Evolutionary conservation across 1,140 invertebrate species (phyloP), one percentile per base, ranked within the genome.

Genomic region (Bombus confusus): DNA sequence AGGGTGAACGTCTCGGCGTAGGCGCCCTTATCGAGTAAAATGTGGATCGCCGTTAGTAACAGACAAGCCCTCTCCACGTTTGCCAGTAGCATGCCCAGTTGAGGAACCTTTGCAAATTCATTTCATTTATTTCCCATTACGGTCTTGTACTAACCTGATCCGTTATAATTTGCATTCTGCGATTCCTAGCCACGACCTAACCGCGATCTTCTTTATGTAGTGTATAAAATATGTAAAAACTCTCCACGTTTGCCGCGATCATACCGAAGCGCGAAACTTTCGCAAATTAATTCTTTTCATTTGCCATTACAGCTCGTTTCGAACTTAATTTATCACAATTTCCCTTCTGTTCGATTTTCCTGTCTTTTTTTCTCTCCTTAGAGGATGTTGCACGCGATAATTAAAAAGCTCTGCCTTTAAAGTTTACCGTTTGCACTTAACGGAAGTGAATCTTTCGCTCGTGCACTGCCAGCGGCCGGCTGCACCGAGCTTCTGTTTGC

Each of bases 1-100:
- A 98, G 94, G 39, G 96, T 96, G 91, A 97, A 97, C 2, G 91
- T 94, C n/a, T 92, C 91, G 15, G 91, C 91, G 64, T 92, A 85
- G 73, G 83, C 88, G 73, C 64, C 39, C 59, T 88, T 92, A 68
- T 86, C 80, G 47, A 93, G 79, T 71, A 93, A 83, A 71, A 87
- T 76, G 83, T 92, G 86, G 69, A 94, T 87, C 78, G 90, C 86
- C 85, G 87, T 93, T 91, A 93, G 72, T 68, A 93, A 85, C 82
- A 94, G 89, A 91, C 88, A 93, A 77, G 86, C 87, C 91, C 91
- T 91, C 87, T 89, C 76, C 87, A 90, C 79, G 72, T 90, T 86
- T 89, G 82, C 88, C 88, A 91, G 84, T 93, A 87, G 89, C 93
- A 94, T 94, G 78, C 90, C 88, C 89, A 86, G 72, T 71, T 74